phyloP scores from a whole-genome alignment of 2,113 vertebrate genomes.

The Pungitius pungitius region DNA sequence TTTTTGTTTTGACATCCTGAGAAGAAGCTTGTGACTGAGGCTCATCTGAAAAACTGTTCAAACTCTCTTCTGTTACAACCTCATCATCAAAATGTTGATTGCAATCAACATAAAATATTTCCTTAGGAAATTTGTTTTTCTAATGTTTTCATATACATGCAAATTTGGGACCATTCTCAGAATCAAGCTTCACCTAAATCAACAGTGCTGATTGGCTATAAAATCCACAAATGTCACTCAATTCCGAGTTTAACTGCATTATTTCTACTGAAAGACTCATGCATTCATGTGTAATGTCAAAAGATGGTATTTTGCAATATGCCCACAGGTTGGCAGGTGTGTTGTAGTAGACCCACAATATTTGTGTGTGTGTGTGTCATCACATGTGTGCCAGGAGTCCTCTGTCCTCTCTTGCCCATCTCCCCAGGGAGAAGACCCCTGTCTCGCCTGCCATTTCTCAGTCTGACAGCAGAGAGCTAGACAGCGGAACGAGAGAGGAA shows the following conservation, averaged over 20 bases:
- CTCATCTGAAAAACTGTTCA: conserved; percentile 16
- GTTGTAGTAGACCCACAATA: conserved; percentile 12
- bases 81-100: conserved; percentile 54
- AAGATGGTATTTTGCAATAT: conserved; percentile 31
- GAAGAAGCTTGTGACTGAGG: conserved; percentile 6
- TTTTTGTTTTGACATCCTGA: background rate
- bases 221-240: conserved; percentile 24
- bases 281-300: background rate
- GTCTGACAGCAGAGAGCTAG: conserved; percentile 74
- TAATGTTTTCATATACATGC: conserved; percentile 30
- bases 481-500: conserved; percentile 54
- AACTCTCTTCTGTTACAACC: conserved; percentile 28
- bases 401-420: conserved; percentile 54
- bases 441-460: conserved; percentile 74
- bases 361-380: conserved; percentile 27
- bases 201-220: conserved; percentile 10
- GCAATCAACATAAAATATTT: conserved; percentile 53
- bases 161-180: background rate
- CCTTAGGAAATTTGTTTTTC: conserved; percentile 7
- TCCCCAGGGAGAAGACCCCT: conserved; percentile 69
- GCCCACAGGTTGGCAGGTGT: conserved; percentile 39
- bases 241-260: background rate
- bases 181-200: background rate
- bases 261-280: background rate
- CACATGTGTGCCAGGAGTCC: conserved; percentile 46